phyloP scores from a whole-genome alignment of 2,113 vertebrate genomes.

The Camelus dromedarius region DNA sequence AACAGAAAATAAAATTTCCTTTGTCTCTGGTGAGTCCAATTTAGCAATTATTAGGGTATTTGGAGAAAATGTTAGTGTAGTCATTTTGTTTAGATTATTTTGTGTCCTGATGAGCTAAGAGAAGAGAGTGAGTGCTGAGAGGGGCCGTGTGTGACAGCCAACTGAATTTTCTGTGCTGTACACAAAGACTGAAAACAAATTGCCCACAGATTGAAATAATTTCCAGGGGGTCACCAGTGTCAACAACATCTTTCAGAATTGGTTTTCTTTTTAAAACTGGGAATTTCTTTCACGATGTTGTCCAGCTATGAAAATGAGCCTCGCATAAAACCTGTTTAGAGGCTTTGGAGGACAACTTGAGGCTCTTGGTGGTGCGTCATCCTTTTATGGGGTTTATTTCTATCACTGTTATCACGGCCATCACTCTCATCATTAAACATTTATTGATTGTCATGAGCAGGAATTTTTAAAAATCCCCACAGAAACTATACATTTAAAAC shows the following conservation, averaged over 20 bases:
- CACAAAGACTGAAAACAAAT: conserved; percentile 79
- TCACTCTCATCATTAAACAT: not conserved
- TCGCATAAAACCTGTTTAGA: conserved; percentile 41
- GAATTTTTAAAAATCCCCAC: not conserved
- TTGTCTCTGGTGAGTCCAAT: conserved; percentile 72
- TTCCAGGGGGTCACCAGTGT: conserved; percentile 76
- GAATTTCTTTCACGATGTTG: conserved; percentile 69
- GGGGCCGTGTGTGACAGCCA: not conserved
- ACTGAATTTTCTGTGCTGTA: conserved; percentile 70
- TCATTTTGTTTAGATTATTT: conserved; percentile 80
- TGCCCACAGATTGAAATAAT: conserved; percentile 84
- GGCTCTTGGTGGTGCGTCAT: not conserved
- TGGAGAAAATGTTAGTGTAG: conserved; percentile 71
- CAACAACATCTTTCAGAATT: conserved; percentile 72
- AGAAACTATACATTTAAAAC: not conserved
- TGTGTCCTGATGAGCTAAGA: conserved; percentile 70
- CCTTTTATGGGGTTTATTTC: conserved; percentile 23
- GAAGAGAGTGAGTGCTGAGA: conserved; percentile 58
- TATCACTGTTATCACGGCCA: not conserved
- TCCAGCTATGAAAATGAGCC: conserved; percentile 73
- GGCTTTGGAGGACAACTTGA: not conserved
- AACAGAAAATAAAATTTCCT: conserved; percentile 78
- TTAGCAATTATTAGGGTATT: conserved; percentile 72
- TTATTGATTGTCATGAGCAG: conserved; percentile 13
- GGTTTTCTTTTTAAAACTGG: conserved; percentile 76